Evolutionary conservation across 1,140 invertebrate genomes (phyloP).

Genomic region (Apis cerana): DNA sequence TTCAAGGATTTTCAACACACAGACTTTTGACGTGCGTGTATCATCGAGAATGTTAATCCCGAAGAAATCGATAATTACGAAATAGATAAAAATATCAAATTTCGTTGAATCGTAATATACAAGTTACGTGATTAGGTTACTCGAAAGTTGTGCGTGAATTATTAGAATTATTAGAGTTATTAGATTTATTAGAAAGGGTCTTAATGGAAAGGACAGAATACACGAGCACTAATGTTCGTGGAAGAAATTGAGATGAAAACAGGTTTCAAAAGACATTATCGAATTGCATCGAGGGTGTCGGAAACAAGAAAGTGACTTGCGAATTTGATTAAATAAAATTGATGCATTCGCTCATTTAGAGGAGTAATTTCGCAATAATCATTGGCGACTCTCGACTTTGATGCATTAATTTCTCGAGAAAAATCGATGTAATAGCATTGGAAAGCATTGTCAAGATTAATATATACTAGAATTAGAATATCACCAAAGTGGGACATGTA

Average conservation of each 20-base stretch:
- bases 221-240: background rate
- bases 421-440: background rate
- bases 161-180: conserved; percentile 34
- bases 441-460: conserved; percentile 23
- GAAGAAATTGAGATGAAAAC: conserved; percentile 12
- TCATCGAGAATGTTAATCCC: background rate
- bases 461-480: background rate
- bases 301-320: conserved; percentile 19
- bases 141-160: background rate
- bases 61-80: background rate
- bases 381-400: background rate
- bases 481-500: background rate
- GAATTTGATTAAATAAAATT: conserved; percentile 20
- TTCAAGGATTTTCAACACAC: background rate
- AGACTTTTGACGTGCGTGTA: background rate
- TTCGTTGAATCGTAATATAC: background rate
- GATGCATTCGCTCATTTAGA: conserved; percentile 25
- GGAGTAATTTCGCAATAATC: conserved; percentile 4
- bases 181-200: conserved; percentile 31
- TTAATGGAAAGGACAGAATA: background rate
- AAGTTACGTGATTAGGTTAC: background rate
- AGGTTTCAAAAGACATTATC: conserved; percentile 22
- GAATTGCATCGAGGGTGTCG: conserved; percentile 11
- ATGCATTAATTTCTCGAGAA: conserved; percentile 3
- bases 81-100: background rate